Evolutionary conservation across 1,140 invertebrate genomes (phyloP).

Genomic region (Batillaria attramentaria): DNA sequence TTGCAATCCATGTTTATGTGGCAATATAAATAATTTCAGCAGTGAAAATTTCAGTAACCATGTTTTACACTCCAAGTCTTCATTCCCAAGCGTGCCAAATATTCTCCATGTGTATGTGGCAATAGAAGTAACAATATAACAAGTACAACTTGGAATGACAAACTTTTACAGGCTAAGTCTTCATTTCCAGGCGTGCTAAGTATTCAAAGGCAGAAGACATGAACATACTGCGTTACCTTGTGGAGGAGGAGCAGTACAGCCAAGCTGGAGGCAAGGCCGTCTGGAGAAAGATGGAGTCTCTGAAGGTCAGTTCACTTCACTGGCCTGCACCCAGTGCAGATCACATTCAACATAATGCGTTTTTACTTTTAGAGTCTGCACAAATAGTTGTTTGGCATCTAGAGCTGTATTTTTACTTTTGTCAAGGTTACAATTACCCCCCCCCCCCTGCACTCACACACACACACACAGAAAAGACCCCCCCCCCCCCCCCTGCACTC

Average conservation of each 20-base stretch:
- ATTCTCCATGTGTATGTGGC: not conserved
- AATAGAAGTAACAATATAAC: not conserved
- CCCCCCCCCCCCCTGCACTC: no score
- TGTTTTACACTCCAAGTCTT: not conserved
- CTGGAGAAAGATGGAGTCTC: conserved; percentile 36
- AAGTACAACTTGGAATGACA: not conserved
- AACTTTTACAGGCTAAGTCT: not conserved
- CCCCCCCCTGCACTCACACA: no score
- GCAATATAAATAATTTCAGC: not conserved
- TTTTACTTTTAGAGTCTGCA: not conserved
- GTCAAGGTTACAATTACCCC: no score
- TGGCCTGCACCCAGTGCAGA: not conserved
- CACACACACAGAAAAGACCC: no score
- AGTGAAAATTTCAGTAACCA: not conserved
- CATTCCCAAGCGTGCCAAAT: not conserved
- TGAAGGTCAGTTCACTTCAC: conserved; percentile 18
- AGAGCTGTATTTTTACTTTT: no score
- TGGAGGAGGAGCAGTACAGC: conserved; percentile 21
- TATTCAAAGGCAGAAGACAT: conserved; percentile 35
- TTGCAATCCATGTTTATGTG: not conserved
- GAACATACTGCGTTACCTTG: conserved; percentile 39
- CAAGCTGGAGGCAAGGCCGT: conserved; percentile 28
- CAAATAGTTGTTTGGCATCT: no score
- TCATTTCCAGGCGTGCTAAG: conserved; percentile 33
- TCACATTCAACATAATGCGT: not conserved